phyloP scores from a whole-genome alignment of 2,797 vertebrate genomes.

The Enteromius thamalakanensis region DNA sequence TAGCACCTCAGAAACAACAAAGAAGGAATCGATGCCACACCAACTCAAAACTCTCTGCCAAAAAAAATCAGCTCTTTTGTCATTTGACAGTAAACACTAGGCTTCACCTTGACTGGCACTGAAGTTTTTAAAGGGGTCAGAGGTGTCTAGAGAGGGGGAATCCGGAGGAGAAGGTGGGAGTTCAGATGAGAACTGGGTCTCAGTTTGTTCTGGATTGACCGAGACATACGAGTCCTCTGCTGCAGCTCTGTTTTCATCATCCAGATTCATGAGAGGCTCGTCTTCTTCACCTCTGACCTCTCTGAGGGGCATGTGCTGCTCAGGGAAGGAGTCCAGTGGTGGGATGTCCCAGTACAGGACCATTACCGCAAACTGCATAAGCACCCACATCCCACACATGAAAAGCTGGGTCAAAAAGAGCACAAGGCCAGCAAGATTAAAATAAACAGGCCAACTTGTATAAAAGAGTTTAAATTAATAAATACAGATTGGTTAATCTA shows the following conservation, averaged over 20 bases:
- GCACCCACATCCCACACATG: constrained; percentile 83
- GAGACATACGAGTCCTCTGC: constrained; percentile 66
- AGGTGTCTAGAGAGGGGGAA: background rate
- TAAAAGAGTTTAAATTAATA: background rate
- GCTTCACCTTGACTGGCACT: constrained; percentile 72
- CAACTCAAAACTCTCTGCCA: constrained; percentile 5
- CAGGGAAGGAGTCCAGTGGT: constrained; percentile 52
- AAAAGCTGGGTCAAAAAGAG: constrained; percentile 74
- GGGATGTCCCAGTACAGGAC: constrained; percentile 79
- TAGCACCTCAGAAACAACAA: constrained; percentile 39
- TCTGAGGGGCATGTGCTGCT: constrained; percentile 43
- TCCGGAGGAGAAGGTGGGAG: constrained; percentile 24
- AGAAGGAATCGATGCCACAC: constrained; percentile 46
- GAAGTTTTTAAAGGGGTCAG: constrained; percentile 70
- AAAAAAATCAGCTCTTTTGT: background rate
- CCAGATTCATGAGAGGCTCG: constrained; percentile 62
- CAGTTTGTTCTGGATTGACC: constrained; percentile 54
- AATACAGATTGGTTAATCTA: background rate
- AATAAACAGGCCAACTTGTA: background rate
- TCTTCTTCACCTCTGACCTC: constrained; percentile 65
- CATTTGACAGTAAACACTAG: background rate
- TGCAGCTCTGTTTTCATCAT: constrained; percentile 55
- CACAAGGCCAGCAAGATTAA: background rate
- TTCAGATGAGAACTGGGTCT: constrained; percentile 43
- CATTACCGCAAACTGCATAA: constrained; percentile 78